Evolutionary conservation across 2,113 vertebrate genomes (phyloP).

Genomic region (Isurus oxyrinchus): DNA sequence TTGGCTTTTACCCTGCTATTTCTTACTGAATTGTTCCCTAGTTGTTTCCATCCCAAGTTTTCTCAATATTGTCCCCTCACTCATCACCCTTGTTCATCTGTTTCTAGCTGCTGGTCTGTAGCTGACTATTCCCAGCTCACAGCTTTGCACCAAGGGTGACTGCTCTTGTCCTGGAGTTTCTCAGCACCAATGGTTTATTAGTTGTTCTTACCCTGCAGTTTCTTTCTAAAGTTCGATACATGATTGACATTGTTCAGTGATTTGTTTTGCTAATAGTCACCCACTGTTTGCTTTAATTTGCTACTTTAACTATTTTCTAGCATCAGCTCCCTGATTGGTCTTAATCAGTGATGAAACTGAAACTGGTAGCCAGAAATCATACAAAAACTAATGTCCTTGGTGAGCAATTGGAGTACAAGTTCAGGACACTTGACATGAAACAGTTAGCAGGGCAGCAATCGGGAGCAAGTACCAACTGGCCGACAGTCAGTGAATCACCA

Average conservation of each 20-base stretch:
- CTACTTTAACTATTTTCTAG: not conserved
- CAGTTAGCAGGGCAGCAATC: not conserved
- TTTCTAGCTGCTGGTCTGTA: not conserved
- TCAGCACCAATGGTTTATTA: not conserved
- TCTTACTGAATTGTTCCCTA: not conserved
- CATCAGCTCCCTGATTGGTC: not conserved
- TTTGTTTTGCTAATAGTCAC: not conserved
- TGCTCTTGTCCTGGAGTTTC: not conserved
- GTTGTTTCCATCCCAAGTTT: not conserved
- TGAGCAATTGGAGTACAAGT: not conserved
- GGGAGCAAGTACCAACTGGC: not conserved
- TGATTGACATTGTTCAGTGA: not conserved
- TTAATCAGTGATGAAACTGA: not conserved
- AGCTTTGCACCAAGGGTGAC: not conserved
- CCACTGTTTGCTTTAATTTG: not conserved
- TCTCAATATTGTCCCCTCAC: not conserved
- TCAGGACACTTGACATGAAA: not conserved
- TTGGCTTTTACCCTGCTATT: not conserved
- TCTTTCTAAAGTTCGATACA: not conserved
- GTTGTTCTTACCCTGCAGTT: not conserved
- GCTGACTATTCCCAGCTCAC: not conserved
- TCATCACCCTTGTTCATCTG: not conserved
- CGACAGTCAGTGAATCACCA: not conserved
- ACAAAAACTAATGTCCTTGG: not conserved
- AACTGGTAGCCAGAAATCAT: not conserved